These are phyloP conservation scores for Drosophila nannoptera DNA, from an alignment of 1,140 invertebrate species.

Conservation along the genomic window DNA sequence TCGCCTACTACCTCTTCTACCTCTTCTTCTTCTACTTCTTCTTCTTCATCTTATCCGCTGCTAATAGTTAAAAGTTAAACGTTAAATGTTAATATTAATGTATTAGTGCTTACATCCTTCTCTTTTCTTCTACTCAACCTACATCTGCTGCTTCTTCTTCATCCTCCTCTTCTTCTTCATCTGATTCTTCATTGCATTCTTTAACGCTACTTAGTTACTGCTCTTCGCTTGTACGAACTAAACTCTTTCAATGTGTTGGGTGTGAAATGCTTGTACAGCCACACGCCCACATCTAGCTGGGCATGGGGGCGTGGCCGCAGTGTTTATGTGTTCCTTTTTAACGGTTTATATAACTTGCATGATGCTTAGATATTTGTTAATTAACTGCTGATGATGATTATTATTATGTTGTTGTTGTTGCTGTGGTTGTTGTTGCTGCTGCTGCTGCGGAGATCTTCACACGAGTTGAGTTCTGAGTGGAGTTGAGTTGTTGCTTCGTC, in stretches of 20 bases:
- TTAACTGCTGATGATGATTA: no score
- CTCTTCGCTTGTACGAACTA: slow-evolving; percentile 18
- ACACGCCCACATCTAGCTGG: neutral
- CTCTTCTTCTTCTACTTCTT: slow-evolving; percentile 1
- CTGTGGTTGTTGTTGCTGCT: slow-evolving; percentile 38
- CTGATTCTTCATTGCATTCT: no score
- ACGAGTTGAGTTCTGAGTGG: slow-evolving; percentile 54
- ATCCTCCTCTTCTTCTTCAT: slow-evolving; percentile 32
- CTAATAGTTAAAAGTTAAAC: slow-evolving; percentile 51
- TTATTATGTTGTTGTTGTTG: slow-evolving; percentile 19
- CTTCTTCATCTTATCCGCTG: slow-evolving; percentile 40
- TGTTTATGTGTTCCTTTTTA: slow-evolving; percentile 11
- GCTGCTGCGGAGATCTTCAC: slow-evolving; percentile 65
- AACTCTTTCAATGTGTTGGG: slow-evolving; percentile 37
- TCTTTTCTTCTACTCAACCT: neutral
- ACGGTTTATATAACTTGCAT: slow-evolving; percentile 4
- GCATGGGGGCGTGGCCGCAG: slow-evolving; percentile 20
- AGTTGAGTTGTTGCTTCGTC: no score
- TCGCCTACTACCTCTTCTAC: neutral
- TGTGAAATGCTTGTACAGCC: slow-evolving; percentile 42
- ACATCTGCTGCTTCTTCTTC: neutral
- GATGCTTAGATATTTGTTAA: no score
- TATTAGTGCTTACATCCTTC: slow-evolving; percentile 60
- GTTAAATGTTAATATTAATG: slow-evolving; percentile 58
- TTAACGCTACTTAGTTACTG: slow-evolving; percentile 30